Conservation (phyloP, 2,113 vertebrate genomes). For the Noctilio leporinus region DNA sequence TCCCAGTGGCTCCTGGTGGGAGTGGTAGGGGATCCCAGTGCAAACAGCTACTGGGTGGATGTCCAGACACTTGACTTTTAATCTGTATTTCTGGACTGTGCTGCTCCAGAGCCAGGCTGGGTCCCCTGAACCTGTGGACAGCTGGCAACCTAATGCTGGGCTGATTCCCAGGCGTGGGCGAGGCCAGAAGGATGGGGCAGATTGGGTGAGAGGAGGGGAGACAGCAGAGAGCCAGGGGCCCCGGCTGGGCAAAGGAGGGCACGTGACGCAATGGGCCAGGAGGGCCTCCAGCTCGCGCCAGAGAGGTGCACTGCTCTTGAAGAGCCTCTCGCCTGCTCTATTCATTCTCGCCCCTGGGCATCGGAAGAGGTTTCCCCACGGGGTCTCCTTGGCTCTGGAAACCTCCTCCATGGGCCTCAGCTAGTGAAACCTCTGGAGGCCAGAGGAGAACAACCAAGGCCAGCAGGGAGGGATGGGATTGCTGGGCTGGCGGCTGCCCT, state of each 20-base stretch:
- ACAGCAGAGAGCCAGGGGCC: slow-evolving; percentile 22
- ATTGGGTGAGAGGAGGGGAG: background rate
- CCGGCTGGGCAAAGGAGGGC: background rate
- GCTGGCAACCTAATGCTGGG: slow-evolving; percentile 33
- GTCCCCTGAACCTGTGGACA: slow-evolving; percentile 1
- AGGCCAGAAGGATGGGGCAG: slow-evolving; percentile 54
- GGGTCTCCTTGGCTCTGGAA: slow-evolving; percentile 41
- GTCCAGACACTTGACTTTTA: background rate
- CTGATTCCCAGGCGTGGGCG: slow-evolving; percentile 2
- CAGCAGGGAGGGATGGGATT: background rate
- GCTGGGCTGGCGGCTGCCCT: background rate
- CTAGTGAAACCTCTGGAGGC: background rate
- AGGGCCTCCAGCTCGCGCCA: background rate
- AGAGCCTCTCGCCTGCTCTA: background rate
- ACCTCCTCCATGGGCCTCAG: background rate
- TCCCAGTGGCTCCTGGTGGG: background rate
- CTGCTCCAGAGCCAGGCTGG: background rate
- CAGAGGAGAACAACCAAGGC: background rate
- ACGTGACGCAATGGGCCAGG: background rate
- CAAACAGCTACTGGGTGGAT: background rate
- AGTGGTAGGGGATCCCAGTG: background rate
- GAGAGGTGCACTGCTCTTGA: background rate
- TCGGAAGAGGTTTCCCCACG: background rate
- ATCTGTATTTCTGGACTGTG: background rate
- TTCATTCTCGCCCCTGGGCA: slow-evolving; percentile 34